Evolutionary conservation across 2,888 invertebrate species (phyloP).

Genomic region (Taenaris catops): DNA sequence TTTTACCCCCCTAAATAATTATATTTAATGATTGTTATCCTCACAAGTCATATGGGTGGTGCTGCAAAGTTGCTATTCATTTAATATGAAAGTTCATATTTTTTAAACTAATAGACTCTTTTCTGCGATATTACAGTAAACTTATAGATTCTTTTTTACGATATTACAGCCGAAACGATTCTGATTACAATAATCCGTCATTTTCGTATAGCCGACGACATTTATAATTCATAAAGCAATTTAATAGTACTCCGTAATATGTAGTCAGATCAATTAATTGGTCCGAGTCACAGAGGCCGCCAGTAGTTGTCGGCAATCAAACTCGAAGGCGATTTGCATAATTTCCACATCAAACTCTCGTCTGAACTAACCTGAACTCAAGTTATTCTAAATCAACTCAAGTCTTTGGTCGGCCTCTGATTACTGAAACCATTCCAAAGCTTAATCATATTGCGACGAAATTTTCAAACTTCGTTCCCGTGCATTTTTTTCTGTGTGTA

Average conservation of each 20-base stretch:
- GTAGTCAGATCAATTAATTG: slow-evolving; percentile 28
- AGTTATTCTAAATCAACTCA: slow-evolving; percentile 21
- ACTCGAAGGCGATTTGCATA: slow-evolving; percentile 26
- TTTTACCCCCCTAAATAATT: no score
- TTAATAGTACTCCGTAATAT: slow-evolving; percentile 15
- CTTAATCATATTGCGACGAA: neutral
- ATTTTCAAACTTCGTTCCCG: neutral
- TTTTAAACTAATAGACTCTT: no score
- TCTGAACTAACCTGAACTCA: slow-evolving; percentile 13
- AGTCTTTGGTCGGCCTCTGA: slow-evolving; percentile 19
- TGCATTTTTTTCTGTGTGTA: neutral
- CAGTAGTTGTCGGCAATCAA: slow-evolving; percentile 27
- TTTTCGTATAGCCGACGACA: no score
- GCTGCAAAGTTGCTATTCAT: no score
- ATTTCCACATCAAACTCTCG: slow-evolving; percentile 22
- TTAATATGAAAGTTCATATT: no score
- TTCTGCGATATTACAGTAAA: no score
- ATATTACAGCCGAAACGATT: no score
- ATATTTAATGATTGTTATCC: no score
- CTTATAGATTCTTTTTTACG: no score
- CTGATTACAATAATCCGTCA: no score
- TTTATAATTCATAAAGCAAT: slow-evolving; percentile 19
- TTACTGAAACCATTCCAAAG: slow-evolving; percentile 19
- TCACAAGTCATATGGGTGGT: no score
- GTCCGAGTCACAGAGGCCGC: slow-evolving; percentile 19